These are phyloP conservation scores for Lasioglossum leucozonium DNA, from an alignment of 2,888 invertebrate genomes.

Conservation along the genomic window DNA sequence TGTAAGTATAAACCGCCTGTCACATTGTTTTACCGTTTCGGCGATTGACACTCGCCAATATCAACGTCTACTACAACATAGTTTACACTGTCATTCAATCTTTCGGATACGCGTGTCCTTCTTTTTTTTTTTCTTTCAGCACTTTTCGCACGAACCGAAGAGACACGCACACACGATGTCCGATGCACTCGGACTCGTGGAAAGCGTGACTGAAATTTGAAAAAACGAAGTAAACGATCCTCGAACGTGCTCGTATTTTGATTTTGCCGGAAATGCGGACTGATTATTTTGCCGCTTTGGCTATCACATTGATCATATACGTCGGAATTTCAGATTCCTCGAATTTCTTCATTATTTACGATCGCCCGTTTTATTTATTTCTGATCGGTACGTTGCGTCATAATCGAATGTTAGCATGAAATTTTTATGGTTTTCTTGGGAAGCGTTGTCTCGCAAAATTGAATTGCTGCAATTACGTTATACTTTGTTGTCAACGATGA, in stretches of 20 bases:
- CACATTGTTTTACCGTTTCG: constrained; percentile 2
- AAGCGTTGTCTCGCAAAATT: not conserved
- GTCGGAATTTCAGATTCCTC: not conserved
- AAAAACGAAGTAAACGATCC: not conserved
- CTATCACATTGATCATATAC: not conserved
- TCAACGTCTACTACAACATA: not conserved
- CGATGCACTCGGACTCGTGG: constrained; percentile 9
- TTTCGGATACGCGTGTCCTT: constrained; percentile 13
- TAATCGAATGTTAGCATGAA: not conserved
- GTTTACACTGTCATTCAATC: constrained; percentile 25
- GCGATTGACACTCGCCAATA: constrained; percentile 34
- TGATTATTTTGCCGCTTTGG: not conserved
- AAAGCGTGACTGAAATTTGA: constrained; percentile 20
- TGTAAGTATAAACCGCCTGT: constrained; percentile 63
- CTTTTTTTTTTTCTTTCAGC: not conserved
- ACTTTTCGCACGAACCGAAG: not conserved
- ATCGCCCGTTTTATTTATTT: not conserved
- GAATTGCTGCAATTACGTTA: not conserved
- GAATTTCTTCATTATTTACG: not conserved
- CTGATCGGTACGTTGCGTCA: not conserved
- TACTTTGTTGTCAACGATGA: not conserved
- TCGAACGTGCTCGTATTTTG: not conserved
- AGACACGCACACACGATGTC: constrained; percentile 1
- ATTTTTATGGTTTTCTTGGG: too few species aligned
- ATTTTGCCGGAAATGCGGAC: not conserved